Percentiles rank a stretch among this genome's conserved stretches.
Evolutionary conservation across 2,113 vertebrate genomes (phyloP).

Genomic region (Dipodomys spectabilis): DNA sequence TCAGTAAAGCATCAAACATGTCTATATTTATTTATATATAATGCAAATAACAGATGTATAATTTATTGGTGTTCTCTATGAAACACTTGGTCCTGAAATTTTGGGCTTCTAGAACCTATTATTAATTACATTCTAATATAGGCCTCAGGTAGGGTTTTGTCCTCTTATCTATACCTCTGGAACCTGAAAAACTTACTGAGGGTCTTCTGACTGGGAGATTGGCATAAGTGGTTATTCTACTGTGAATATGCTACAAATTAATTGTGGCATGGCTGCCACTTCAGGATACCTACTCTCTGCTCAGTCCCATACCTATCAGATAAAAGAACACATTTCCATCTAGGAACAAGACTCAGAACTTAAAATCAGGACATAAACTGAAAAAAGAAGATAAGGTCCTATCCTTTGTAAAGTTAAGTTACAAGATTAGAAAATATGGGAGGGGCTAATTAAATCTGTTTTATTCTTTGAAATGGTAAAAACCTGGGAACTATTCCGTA

Average conservation of each 20-base stretch:
- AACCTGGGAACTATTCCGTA: too few species aligned
- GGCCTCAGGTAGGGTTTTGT: background rate
- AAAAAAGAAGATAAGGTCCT: too few species aligned
- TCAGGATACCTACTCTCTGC: constrained; percentile 7
- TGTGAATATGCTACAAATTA: constrained; percentile 8
- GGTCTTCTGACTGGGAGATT: constrained; percentile 15
- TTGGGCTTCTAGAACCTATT: background rate
- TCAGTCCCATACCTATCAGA: background rate
- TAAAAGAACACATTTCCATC: background rate
- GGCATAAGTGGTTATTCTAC: background rate
- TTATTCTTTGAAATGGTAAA: too few species aligned
- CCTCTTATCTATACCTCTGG: background rate
- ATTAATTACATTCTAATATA: constrained; percentile 22
- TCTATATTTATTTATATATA: constrained; percentile 20
- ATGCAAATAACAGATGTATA: background rate
- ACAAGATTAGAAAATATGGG: too few species aligned
- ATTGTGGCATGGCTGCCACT: background rate
- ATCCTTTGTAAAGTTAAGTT: too few species aligned
- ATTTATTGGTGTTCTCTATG: background rate
- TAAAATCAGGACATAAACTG: too few species aligned
- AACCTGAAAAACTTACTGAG: background rate
- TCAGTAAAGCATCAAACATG: background rate
- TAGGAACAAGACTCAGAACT: too few species aligned
- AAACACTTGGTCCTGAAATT: background rate
- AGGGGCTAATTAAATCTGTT: too few species aligned